phyloP scores from a whole-genome alignment of 2,888 invertebrate genomes.

The Ichneumoninae sp. region DNA sequence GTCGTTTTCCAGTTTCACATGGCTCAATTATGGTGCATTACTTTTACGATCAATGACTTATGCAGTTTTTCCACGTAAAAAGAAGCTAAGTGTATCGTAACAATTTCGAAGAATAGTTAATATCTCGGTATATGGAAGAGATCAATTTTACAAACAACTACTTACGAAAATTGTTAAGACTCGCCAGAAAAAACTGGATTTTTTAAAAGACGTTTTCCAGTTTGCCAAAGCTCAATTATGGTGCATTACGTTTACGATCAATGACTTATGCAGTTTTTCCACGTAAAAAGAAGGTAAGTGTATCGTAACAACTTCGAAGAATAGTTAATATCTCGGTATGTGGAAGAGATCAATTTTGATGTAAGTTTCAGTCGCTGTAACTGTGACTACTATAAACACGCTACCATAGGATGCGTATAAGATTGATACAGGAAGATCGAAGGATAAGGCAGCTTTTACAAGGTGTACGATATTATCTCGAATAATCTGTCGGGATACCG shows the following conservation, averaged over 20 bases:
- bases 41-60: neutral
- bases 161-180: too few species aligned
- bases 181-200: too few species aligned
- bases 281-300: neutral
- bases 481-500: slow-evolving; percentile 72
- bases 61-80: neutral
- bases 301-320: neutral
- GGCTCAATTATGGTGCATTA: too few species aligned
- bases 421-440: slow-evolving; percentile 67
- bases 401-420: slow-evolving; percentile 39
- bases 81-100: neutral
- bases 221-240: too few species aligned
- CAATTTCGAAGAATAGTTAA: neutral
- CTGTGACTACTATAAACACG: slow-evolving; percentile 1
- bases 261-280: neutral
- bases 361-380: neutral
- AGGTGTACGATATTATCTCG: slow-evolving; percentile 76
- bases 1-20: too few species aligned
- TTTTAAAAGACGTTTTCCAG: too few species aligned
- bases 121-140: neutral
- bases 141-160: neutral
- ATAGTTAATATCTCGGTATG: neutral
- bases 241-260: too few species aligned
- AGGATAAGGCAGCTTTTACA: slow-evolving; percentile 74
- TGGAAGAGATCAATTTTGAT: neutral